Evolutionary conservation across 2,797 vertebrate species (phyloP).

Genomic region (Thalassophryne amazonica): DNA sequence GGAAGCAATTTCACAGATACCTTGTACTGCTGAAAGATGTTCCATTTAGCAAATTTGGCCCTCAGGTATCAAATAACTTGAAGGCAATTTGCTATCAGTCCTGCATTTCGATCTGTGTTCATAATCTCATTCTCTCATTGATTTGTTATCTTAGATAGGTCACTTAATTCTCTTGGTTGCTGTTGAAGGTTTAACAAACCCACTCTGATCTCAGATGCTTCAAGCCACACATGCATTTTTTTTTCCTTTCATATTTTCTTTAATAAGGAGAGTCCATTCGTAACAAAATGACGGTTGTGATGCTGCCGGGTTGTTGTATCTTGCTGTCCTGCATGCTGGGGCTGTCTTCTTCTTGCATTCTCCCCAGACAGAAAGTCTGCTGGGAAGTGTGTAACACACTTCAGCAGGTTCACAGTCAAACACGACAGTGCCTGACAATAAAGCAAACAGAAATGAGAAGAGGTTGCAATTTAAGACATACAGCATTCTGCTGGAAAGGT

Average conservation of each 20-base stretch:
- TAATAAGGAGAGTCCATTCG: neutral
- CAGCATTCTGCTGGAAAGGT: neutral
- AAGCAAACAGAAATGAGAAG: neutral
- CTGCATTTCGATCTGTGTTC: slow-evolving; percentile 22
- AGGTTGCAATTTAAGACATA: neutral
- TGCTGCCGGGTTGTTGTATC: slow-evolving; percentile 20
- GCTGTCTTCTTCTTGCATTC: slow-evolving; percentile 12
- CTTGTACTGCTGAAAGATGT: slow-evolving; percentile 21
- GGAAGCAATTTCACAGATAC: slow-evolving; percentile 65
- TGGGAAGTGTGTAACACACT: neutral
- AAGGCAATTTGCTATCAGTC: slow-evolving; percentile 17
- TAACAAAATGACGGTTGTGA: neutral
- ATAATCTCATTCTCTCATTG: slow-evolving; percentile 12
- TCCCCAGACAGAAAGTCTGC: slow-evolving; percentile 14
- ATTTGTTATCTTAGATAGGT: slow-evolving; percentile 27
- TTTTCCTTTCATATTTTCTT: neutral
- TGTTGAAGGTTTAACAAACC: neutral
- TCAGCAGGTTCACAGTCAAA: slow-evolving; percentile 9
- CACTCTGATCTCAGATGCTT: neutral
- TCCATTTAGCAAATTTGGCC: slow-evolving; percentile 54
- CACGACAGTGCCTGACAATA: neutral
- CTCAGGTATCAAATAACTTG: slow-evolving; percentile 33
- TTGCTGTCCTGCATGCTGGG: slow-evolving; percentile 5
- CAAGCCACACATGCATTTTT: neutral
- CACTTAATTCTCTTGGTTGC: slow-evolving; percentile 4